Percentiles rank a stretch among this genome's conserved stretches.
These are phyloP conservation scores for Elephantulus edwardii DNA, from an alignment of 2,113 vertebrate genomes.

Conservation along the genomic window DNA sequence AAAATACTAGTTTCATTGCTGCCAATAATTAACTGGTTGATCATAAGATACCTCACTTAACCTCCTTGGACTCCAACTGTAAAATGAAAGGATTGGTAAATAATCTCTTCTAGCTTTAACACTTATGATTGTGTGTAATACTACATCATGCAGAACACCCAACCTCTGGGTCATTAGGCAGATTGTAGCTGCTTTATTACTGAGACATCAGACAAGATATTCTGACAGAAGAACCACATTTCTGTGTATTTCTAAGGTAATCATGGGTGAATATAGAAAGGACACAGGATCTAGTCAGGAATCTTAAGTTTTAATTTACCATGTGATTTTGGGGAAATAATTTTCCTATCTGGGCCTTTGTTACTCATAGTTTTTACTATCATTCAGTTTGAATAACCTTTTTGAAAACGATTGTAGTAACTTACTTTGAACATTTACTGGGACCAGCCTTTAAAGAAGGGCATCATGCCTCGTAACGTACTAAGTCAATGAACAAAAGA, in stretches of 20 bases:
- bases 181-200: background rate
- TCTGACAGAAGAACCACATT: background rate
- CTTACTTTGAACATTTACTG: background rate
- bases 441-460: background rate
- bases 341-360: background rate
- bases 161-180: background rate
- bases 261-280: background rate
- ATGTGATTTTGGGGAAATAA: background rate
- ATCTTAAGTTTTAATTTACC: background rate
- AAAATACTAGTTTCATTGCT: background rate
- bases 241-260: background rate
- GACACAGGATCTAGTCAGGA: background rate
- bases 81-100: constrained; percentile 3
- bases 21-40: background rate
- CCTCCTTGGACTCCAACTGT: background rate
- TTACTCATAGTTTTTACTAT: background rate
- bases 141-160: background rate
- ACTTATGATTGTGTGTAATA: constrained; percentile 27
- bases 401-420: background rate
- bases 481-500: background rate
- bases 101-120: background rate
- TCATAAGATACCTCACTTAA: background rate
- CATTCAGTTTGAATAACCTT: background rate
- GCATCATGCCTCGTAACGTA: background rate
- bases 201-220: background rate